Evolutionary conservation across 92 coral and sea anemone species (phyloP), one percentile per base, ranked within the genome.

Genomic region (Epizoanthus scotinus): DNA sequence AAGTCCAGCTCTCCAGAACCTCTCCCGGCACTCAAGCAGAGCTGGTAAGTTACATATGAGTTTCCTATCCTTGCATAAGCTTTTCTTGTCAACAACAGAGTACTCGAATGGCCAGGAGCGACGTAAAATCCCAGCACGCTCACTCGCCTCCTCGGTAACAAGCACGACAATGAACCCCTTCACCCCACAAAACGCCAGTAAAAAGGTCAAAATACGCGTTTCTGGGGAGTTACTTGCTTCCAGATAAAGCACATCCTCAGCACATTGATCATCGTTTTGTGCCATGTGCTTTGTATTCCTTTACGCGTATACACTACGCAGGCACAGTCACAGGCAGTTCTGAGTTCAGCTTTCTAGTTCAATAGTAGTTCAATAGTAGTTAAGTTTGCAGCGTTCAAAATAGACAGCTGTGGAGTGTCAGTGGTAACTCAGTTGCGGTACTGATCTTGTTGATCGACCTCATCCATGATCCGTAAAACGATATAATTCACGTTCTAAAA

Each of bases 1-100:
- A 57, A 75, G 56, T 25, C 81, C 81, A 2, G 81, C 81, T 36
- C 68, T 75, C 81, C 67, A 75, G 38, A 57, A 75, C 28, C 25
- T 75, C 21, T 22, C 81, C 8, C 25, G 67, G 42, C 68, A 20
- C 18, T 75, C 68, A 15, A 58, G n/a, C 6, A 75, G 81, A 22
- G 81, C 81, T 36, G 81, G 81, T 75, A 75, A 59, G 0, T 50
- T 66, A 49, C 78, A 71, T 13, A 53, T 8, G 10, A 71, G 31
- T 13, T 53, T 9, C 22, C 60, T 53, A 26, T 47, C 78, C 27
- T 50, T 20, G 31, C 53, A 49, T 2, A 71, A 2, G 62, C 61
- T 71, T 71, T 71, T 40, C 17, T 34, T 52, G 53, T 71, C 36
- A 71, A 71, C 62, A 26, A 50, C 63, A 22, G 78, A 71, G 47